A percentile compares a stretch with the other conserved stretches of the same genome.
Evolutionary conservation across 2,797 vertebrate species (phyloP).

Genomic region (Lepus townsendii): DNA sequence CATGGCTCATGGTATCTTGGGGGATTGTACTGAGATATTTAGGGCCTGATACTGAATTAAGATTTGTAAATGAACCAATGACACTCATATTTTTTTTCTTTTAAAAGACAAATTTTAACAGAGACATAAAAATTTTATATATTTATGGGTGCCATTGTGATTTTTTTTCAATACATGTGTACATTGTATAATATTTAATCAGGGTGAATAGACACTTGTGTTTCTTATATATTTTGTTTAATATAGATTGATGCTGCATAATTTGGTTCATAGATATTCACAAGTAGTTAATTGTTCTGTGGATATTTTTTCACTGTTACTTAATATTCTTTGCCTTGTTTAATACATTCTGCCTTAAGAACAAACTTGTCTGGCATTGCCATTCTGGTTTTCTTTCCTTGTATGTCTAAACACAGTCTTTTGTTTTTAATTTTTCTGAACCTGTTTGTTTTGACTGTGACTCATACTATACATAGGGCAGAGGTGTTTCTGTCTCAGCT

Average conservation of each 20-base stretch:
- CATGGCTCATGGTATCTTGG: not conserved
- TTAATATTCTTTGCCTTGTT: not conserved
- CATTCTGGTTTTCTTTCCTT: not conserved
- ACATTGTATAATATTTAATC: no score
- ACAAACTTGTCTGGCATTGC: not conserved
- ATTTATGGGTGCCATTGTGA: no score
- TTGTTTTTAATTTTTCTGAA: not conserved
- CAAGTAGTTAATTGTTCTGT: not conserved
- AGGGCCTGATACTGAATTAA: not conserved
- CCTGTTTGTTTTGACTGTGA: not conserved
- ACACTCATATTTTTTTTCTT: no score
- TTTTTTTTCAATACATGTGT: no score
- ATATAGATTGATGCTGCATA: not conserved
- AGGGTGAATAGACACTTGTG: not conserved
- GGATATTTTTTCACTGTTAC: not conserved
- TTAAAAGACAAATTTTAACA: no score
- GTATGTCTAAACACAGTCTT: not conserved
- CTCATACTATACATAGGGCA: not conserved
- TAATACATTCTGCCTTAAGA: not conserved
- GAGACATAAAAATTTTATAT: no score
- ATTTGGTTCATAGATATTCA: not conserved
- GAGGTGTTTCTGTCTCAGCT: not conserved
- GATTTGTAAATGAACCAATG: not conserved
- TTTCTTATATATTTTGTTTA: slow-evolving; percentile 18
- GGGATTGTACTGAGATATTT: not conserved